A percentile compares a stretch with the other conserved stretches of the same genome.
Conservation (phyloP, 2,888 invertebrate genomes). For the Nemapogon koenigi region DNA sequence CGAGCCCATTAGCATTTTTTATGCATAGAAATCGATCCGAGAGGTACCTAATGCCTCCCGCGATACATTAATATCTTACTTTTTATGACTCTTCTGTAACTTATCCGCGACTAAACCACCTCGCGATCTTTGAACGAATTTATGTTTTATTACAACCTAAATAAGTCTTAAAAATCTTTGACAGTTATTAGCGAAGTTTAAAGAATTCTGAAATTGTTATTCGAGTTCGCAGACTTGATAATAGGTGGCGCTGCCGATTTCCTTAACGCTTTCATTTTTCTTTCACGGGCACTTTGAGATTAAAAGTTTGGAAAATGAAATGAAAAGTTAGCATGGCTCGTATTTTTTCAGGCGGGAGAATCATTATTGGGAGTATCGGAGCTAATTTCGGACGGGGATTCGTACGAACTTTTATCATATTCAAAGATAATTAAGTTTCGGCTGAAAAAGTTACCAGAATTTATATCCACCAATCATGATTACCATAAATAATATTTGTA, state of each 20-base stretch:
- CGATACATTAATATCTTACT: conserved; percentile 66
- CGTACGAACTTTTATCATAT: conserved; percentile 5
- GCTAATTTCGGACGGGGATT: conserved; percentile 7
- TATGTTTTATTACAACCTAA: too few relatives aligned
- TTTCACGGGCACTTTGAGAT: conserved; percentile 64
- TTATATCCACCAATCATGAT: background rate
- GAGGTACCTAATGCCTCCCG: conserved; percentile 61
- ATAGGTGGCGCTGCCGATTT: conserved; percentile 61
- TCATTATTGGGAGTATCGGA: conserved; percentile 28
- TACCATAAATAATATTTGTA: background rate
- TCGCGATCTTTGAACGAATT: too few relatives aligned
- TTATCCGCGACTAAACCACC: conserved; percentile 23
- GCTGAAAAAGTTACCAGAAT: too few relatives aligned
- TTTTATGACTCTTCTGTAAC: conserved; percentile 61
- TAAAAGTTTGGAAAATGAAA: conserved; percentile 62
- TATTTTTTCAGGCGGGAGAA: conserved; percentile 18
- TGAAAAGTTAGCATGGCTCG: conserved; percentile 38
- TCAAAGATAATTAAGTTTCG: conserved; percentile 1
- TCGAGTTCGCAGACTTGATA: conserved; percentile 48
- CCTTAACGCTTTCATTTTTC: conserved; percentile 57
- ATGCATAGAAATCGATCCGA: conserved; percentile 63
- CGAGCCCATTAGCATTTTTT: conserved; percentile 61
- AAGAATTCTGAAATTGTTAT: conserved; percentile 24
- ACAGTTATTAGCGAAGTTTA: conserved; percentile 14
- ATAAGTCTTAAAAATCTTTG: too few relatives aligned